Base-by-base conservation (phyloP, 2,113 vertebrate genomes). In the Hippotragus niger region DNA sequence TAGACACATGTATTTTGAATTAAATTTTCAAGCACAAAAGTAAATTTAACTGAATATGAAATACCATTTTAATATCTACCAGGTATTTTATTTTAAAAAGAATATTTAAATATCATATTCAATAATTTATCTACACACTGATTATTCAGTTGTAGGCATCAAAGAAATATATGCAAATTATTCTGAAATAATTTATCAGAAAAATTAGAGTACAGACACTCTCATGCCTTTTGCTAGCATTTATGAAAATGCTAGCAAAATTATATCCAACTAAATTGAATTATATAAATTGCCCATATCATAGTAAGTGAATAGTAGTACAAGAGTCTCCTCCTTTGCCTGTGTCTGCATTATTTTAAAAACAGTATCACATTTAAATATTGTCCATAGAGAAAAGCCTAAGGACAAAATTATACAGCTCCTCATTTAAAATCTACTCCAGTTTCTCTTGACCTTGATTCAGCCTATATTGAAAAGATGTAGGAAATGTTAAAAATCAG, bases 11-110 rank as follows among this genome's bases (percentile, higher is more conserved):
- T 17, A 82, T 81, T 95, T 92, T 92, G 43, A 95, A 52, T 92
- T 92, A 95, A 96, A 96, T 81, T 92, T 95, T 89, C 21, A 84
- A 96, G 88, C 8, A 81, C 8, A n/a, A 85, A 95, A 91, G 12
- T 27, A 76, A 88, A 83, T 86, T 52, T 83, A 81, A 76, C 21
- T 88, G 25, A 36, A 62, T 87, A 64, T 89, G 13, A 82, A 95
- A 92, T 91, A 6, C 2, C 29, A 84, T 91, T 50, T 82, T 47
- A 85, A 50, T 78, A 95, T 74, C 25, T 88, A 97, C n/a, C 50
- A 74, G 7, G 43, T 90, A 52, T 86, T 80, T 92, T 40, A 85
- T 55, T 86, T 86, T 25, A 71, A 71, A 91, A 62, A 43, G 3
- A 83, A 91, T 45, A 90, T 71, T 88, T 60, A 92, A 86, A n/a